Evolutionary conservation across 2,113 vertebrate genomes (phyloP), one percentile per base, ranked within the genome.

Genomic region (Daubentonia madagascariensis): DNA sequence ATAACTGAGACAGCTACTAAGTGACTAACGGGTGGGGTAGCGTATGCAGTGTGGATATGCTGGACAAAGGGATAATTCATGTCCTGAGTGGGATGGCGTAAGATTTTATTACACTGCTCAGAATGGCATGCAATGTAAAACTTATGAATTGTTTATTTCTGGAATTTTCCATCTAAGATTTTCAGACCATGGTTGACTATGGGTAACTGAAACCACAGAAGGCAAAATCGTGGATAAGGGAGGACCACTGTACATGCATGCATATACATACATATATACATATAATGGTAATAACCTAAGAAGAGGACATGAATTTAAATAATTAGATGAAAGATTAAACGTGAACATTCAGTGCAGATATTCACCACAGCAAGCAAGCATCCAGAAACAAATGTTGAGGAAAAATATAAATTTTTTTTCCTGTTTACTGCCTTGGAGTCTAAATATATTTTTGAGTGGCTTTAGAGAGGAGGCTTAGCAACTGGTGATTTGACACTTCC

Each of bases 281-380:
- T 61, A 68, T 4, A n/a, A 23, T 73, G 40, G 45, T 48, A 40
- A 88, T n/a, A 75, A 43, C 40, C 52, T n/a, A 54, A 91, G 84
- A 65, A 85, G n/a, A 80, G 70, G 89, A 90, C 6, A 50, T 96
- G 45, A 89, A 75, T 79, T 89, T n/a, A 68, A 75, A 70, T 85
- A 91, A 78, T 54, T 76, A 95, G 23, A 79, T 23, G 23, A 85
- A 61, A 84, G 35, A 13, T 80, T 95, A 80, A 92, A 79, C 5
- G 45, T 59, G 78, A 59, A 50, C 35, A 59, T 63, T 93, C 37
- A 83, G 4, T 76, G 20, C 45, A 86, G 63, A 67, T 89, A 67
- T 59, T 52, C 48, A 67, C n/a, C 67, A 83, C 1, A 50, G 40
- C 17, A 65, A 50, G 40, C 17, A 65, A 88, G 16, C n/a, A 40